A percentile compares a stretch with the other conserved stretches of the same genome.
Evolutionary conservation across 2,113 vertebrate genomes (phyloP).

Genomic region (Gasterosteus nipponicus): DNA sequence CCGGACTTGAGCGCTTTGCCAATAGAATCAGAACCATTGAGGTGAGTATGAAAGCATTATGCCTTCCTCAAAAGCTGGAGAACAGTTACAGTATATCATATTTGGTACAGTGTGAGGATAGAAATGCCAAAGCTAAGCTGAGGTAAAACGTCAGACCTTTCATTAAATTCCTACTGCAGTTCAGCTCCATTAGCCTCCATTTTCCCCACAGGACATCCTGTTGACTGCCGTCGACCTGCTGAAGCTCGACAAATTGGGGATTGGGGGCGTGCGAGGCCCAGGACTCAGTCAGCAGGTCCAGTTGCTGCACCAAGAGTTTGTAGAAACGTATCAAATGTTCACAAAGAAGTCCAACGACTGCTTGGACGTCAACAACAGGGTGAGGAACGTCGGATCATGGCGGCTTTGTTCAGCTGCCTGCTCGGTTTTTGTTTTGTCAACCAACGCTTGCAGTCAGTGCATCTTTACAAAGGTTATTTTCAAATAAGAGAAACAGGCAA

Average conservation of each 20-base stretch:
- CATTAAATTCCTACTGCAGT: not conserved
- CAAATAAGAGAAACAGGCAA: not conserved
- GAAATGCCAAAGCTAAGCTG: not conserved
- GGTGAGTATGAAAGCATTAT: conserved; percentile 73
- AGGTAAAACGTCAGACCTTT: not conserved
- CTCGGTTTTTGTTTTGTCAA: not conserved
- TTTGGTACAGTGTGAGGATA: not conserved
- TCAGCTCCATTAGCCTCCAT: not conserved
- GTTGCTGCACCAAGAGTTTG: conserved; percentile 84
- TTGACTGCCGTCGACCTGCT: conserved; percentile 85
- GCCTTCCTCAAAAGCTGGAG: not conserved
- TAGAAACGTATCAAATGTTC: conserved; percentile 81
- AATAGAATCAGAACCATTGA: conserved; percentile 79
- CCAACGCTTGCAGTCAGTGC: conserved; percentile 3
- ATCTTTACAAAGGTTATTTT: conserved; percentile 25
- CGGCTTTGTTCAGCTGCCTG: not conserved
- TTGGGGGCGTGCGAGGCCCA: conserved; percentile 87
- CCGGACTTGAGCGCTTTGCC: conserved; percentile 83
- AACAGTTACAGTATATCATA: not conserved
- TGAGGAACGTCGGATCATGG: conserved; percentile 52
- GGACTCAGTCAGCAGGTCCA: conserved; percentile 85
- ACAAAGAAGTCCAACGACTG: conserved; percentile 84
- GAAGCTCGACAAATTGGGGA: conserved; percentile 89
- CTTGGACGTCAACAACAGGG: conserved; percentile 83
- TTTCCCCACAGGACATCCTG: conserved; percentile 83